These are phyloP conservation scores for Calonectris borealis DNA, from an alignment of 2,113 vertebrate genomes.

Conservation along the genomic window DNA sequence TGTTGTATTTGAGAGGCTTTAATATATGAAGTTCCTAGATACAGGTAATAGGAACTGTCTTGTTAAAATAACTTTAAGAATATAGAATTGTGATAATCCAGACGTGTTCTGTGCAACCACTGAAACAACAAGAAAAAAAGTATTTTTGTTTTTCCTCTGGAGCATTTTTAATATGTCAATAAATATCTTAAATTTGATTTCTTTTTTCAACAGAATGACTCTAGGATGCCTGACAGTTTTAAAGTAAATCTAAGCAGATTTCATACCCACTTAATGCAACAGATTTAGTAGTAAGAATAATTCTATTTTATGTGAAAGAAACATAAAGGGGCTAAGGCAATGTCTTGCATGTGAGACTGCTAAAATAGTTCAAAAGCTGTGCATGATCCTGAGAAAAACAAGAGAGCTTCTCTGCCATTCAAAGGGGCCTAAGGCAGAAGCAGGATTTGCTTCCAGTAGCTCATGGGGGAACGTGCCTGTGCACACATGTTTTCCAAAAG, in stretches of 20 bases:
- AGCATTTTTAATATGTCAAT: no score
- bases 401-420: neutral
- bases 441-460: neutral
- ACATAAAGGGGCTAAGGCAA: neutral
- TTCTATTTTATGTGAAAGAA: neutral
- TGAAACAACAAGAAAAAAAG: neutral
- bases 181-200: neutral
- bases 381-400: neutral
- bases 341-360: neutral
- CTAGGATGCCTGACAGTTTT: neutral
- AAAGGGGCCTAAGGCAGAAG: neutral
- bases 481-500: neutral
- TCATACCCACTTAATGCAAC: neutral
- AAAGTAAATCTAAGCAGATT: neutral
- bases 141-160: neutral
- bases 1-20: neutral
- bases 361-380: neutral
- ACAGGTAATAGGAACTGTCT: neutral
- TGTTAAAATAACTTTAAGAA: neutral
- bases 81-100: neutral
- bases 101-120: neutral
- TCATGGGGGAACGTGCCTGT: accelerated
- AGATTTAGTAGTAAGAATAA: neutral
- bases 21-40: neutral
- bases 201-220: neutral